A percentile compares a stretch with the other conserved stretches of the same genome.
These are phyloP conservation scores for Aporophyla lueneburgensis DNA, from an alignment of 2,888 invertebrate species.

Conservation along the genomic window DNA sequence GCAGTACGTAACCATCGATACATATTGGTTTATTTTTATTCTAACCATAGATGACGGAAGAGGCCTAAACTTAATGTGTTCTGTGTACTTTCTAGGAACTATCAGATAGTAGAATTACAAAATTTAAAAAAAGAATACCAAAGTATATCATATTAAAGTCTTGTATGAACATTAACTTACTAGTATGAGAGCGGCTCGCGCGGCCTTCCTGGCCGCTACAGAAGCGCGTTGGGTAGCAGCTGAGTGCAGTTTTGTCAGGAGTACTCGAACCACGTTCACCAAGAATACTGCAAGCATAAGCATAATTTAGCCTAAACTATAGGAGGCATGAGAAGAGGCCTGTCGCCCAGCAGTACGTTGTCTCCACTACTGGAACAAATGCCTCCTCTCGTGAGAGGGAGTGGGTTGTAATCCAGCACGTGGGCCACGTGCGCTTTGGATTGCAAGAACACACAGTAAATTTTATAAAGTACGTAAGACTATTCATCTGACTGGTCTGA, in stretches of 20 bases:
- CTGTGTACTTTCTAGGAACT: too few relatives aligned
- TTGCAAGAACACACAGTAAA: neutral
- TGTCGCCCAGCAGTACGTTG: neutral
- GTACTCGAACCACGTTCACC: slow-evolving; percentile 92
- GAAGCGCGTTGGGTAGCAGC: slow-evolving; percentile 91
- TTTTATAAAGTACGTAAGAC: neutral
- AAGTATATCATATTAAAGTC: too few relatives aligned
- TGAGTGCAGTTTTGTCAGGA: slow-evolving; percentile 92
- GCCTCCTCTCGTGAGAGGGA: neutral
- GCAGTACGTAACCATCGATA: too few relatives aligned
- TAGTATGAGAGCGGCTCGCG: slow-evolving; percentile 93
- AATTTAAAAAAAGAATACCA: too few relatives aligned
- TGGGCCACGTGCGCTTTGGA: neutral
- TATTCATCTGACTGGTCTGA: neutral
- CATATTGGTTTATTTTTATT: too few relatives aligned
- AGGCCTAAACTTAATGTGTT: too few relatives aligned
- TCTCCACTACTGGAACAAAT: neutral
- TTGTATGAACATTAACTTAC: slow-evolving; percentile 75
- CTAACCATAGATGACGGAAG: too few relatives aligned
- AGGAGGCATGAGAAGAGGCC: neutral
- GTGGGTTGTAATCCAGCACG: neutral
- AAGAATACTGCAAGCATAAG: slow-evolving; percentile 90
- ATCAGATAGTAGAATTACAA: too few relatives aligned
- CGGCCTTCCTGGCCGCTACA: slow-evolving; percentile 92
- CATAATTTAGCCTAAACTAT: neutral